Conservation (phyloP, 2,113 vertebrate species). For the Eira barbara region DNA sequence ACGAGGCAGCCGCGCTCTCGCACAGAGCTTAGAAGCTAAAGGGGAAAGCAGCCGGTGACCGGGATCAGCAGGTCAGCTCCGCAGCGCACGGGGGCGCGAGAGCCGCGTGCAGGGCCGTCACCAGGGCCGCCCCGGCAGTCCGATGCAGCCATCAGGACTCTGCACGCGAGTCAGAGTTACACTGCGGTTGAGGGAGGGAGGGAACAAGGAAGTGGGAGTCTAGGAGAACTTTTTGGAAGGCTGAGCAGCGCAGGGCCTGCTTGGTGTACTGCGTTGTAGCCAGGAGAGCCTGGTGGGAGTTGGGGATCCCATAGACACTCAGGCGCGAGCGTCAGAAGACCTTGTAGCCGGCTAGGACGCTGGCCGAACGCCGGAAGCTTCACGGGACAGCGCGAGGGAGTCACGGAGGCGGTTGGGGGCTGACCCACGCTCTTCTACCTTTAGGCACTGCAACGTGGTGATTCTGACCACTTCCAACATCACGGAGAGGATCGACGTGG, state of each 20-base stretch:
- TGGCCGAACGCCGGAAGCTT: accelerated
- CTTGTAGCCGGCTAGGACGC: not conserved
- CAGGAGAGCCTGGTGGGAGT: not conserved
- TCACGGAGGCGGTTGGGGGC: accelerated
- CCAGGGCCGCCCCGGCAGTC: not conserved
- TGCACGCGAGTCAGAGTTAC: not conserved
- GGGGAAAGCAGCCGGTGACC: not conserved
- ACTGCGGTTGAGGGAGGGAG: not conserved
- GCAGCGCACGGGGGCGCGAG: accelerated
- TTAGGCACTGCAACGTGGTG: conserved; percentile 95
- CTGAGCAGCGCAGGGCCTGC: not conserved
- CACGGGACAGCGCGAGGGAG: accelerated
- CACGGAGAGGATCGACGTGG: conserved; percentile 96
- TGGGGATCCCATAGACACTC: not conserved
- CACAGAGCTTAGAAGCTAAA: too few species aligned
- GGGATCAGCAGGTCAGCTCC: too few species aligned
- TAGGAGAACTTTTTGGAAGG: not conserved
- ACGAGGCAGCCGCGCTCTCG: accelerated
- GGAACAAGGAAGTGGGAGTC: not conserved
- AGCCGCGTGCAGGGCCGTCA: too few species aligned
- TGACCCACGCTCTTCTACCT: not conserved
- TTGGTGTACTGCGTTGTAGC: not conserved
- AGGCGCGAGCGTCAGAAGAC: not conserved
- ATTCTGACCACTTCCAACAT: conserved; percentile 98
- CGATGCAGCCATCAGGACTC: accelerated